A percentile compares a stretch with the other conserved stretches of the same genome.
phyloP scores from a whole-genome alignment of 2,797 vertebrate species.

The Nannoperca obscura region DNA sequence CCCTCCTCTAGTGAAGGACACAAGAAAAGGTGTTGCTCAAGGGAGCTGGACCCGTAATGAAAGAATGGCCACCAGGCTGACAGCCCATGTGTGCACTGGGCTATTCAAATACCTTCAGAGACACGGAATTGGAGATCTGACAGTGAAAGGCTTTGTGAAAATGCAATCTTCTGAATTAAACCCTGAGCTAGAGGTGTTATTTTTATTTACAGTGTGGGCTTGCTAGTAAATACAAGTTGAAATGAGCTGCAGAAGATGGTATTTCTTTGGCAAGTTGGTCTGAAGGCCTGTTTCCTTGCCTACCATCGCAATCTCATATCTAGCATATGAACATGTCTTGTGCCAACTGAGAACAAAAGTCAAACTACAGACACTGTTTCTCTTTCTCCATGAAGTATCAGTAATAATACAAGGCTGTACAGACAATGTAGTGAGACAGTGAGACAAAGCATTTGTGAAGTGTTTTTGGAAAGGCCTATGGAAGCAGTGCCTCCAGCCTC shows the following conservation, averaged over 20 bases:
- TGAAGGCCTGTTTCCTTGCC: conserved; percentile 58
- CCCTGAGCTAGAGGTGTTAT: conserved; percentile 72
- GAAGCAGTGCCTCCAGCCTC: conserved; percentile 79
- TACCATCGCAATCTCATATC: conserved; percentile 68
- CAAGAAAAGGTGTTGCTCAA: conserved; percentile 85
- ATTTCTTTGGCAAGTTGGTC: conserved; percentile 59
- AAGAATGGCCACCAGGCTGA: conserved; percentile 79
- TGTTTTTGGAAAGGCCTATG: conserved; percentile 80
- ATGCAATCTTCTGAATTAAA: conserved; percentile 79
- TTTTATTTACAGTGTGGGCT: conserved; percentile 80
- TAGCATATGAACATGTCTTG: conserved; percentile 52
- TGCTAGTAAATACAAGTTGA: conserved; percentile 74
- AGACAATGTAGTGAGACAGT: conserved; percentile 62
- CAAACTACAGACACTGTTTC: conserved; percentile 61
- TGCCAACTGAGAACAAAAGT: conserved; percentile 75
- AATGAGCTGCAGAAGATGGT: conserved; percentile 67
- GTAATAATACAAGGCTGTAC: conserved; percentile 59
- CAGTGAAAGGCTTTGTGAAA: conserved; percentile 65
- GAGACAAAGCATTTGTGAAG: conserved; percentile 80
- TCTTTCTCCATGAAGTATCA: conserved; percentile 50
- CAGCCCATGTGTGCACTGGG: conserved; percentile 73
- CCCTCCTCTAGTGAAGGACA: conserved; percentile 84
- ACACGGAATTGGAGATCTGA: conserved; percentile 54
- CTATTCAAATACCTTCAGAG: conserved; percentile 82
- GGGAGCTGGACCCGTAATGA: conserved; percentile 81